A percentile compares a stretch with the other conserved stretches of the same genome.
Conservation (phyloP, 2,113 vertebrate species). For the Ctenomys sociabilis region DNA sequence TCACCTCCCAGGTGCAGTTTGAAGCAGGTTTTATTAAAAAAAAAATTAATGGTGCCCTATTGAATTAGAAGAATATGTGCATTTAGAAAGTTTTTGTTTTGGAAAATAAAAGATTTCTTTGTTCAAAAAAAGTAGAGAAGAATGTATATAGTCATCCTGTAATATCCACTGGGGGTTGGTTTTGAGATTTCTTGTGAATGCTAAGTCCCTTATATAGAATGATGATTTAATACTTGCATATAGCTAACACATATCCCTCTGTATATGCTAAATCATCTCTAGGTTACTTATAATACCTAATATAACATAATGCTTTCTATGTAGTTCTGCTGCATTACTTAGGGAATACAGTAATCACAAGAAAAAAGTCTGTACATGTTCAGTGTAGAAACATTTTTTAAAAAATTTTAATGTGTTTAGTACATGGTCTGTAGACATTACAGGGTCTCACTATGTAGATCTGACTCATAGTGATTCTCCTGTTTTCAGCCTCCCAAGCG, state of each 20-base stretch:
- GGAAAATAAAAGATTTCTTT: not conserved
- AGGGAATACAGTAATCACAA: not conserved
- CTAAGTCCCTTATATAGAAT: not conserved
- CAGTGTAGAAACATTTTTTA: not conserved
- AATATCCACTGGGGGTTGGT: not conserved
- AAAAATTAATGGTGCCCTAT: not conserved
- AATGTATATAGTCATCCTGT: not conserved
- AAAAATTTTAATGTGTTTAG: too few relatives aligned
- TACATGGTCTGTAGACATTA: too few relatives aligned
- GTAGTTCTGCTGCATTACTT: not conserved
- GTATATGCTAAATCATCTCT: not conserved
- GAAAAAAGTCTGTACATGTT: not conserved
- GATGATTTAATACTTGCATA: not conserved
- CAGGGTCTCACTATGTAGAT: too few relatives aligned
- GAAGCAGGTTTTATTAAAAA: conserved; percentile 11
- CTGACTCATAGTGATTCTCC: too few relatives aligned
- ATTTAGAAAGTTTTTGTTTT: not conserved
- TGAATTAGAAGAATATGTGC: not conserved
- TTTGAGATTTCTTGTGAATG: not conserved
- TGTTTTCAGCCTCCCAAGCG: too few relatives aligned
- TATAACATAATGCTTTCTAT: not conserved
- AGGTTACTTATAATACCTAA: not conserved
- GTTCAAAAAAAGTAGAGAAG: not conserved
- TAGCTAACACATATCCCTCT: not conserved
- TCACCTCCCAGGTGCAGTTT: not conserved